Conservation (phyloP, 2,888 invertebrate genomes). For the Steinernema hermaphroditum region DNA sequence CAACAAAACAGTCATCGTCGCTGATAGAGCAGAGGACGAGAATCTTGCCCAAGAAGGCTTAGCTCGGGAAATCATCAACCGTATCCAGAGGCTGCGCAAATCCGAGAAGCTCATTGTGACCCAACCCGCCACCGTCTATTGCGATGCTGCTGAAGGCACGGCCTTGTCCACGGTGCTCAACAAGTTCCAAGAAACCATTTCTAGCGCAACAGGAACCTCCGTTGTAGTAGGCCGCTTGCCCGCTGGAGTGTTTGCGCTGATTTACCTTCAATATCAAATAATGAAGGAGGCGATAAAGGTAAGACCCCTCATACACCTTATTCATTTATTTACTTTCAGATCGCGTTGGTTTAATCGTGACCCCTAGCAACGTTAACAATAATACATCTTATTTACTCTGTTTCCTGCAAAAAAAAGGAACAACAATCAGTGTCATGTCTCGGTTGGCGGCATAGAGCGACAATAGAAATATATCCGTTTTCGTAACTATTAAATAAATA, state of each 20-base stretch:
- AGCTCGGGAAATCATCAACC: conserved; percentile 90
- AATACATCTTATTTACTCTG: too few relatives aligned
- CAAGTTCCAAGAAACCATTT: conserved; percentile 33
- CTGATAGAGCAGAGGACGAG: conserved; percentile 86
- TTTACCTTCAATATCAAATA: not conserved
- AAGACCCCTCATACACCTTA: too few relatives aligned
- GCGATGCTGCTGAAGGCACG: conserved; percentile 42
- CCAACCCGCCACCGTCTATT: conserved; percentile 50
- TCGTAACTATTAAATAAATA: conserved; percentile 21
- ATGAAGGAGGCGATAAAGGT: not conserved
- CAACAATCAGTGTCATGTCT: conserved; percentile 20
- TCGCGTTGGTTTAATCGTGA: too few relatives aligned
- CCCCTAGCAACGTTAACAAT: too few relatives aligned
- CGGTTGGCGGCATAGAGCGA: conserved; percentile 6
- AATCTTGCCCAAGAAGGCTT: conserved; percentile 90
- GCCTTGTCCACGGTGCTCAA: conserved; percentile 31
- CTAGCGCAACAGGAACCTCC: conserved; percentile 39
- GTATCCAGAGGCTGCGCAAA: conserved; percentile 92
- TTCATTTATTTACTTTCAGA: too few relatives aligned
- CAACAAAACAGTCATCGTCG: conserved; percentile 74
- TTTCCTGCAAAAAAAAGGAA: not conserved
- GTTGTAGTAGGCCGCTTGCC: not conserved
- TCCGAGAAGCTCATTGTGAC: conserved; percentile 70
- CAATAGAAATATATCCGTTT: conserved; percentile 28
- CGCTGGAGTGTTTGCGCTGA: not conserved